A percentile compares a stretch with the other conserved stretches of the same genome.
Evolutionary conservation across 2,113 vertebrate genomes (phyloP).

Genomic region (Oreocharis arfaki): DNA sequence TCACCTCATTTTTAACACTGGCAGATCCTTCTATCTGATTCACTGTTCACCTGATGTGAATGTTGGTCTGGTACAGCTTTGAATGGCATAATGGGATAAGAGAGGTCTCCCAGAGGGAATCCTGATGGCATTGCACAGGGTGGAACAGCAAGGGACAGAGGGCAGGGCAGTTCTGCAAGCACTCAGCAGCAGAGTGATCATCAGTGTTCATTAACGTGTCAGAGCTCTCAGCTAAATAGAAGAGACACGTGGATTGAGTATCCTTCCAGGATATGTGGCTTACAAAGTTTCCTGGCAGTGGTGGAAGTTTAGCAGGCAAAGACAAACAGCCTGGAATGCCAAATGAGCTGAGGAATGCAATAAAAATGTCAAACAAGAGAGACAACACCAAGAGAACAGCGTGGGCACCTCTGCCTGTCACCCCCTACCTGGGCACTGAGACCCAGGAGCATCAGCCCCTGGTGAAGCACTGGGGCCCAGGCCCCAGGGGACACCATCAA

Average conservation of each 20-base stretch:
- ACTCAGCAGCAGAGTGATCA: neutral
- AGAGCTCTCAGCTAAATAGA: neutral
- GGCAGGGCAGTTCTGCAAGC: neutral
- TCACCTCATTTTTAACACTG: neutral
- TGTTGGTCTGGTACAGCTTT: neutral
- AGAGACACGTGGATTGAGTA: neutral
- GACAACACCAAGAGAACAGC: neutral
- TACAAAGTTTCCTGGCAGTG: neutral
- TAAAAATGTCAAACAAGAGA: neutral
- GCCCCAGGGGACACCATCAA: neutral
- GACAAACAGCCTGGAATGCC: neutral
- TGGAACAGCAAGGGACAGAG: neutral
- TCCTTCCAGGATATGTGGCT: neutral
- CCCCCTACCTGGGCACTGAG: rapidly evolving
- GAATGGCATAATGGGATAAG: neutral
- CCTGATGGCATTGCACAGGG: neutral
- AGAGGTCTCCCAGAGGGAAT: neutral
- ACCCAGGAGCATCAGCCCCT: neutral
- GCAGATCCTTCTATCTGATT: neutral
- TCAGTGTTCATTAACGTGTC: neutral
- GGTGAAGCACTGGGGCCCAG: too few relatives aligned
- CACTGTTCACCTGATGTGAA: neutral
- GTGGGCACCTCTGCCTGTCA: neutral
- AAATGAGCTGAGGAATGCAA: neutral
- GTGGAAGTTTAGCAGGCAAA: neutral